Percentiles rank a stretch among this genome's conserved stretches.
These are phyloP conservation scores for Criorhina ranunculi DNA, from an alignment of 2,888 invertebrate genomes.

Conservation along the genomic window DNA sequence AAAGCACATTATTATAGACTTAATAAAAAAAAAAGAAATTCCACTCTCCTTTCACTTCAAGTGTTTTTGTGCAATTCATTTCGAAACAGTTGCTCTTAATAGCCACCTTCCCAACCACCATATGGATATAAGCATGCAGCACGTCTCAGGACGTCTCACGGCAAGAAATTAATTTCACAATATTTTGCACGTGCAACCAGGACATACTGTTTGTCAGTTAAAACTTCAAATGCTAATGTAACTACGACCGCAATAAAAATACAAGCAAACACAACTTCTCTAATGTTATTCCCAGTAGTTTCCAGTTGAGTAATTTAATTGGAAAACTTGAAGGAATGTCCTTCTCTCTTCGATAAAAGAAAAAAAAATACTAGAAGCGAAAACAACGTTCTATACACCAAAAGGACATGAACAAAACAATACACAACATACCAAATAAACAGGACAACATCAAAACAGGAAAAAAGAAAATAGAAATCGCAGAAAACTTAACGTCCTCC, in stretches of 20 bases:
- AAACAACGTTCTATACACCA: conserved; percentile 39
- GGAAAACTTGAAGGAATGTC: conserved; percentile 72
- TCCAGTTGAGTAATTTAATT: conserved; percentile 74
- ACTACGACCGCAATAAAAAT: conserved; percentile 47
- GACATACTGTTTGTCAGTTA: conserved; percentile 16
- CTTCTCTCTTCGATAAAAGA: conserved; percentile 42
- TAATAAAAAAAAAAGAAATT: conserved; percentile 31
- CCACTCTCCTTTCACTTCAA: too few species aligned
- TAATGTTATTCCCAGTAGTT: conserved; percentile 70
- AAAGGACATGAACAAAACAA: conserved; percentile 48
- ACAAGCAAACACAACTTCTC: conserved; percentile 28
- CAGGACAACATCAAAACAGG: conserved; percentile 71
- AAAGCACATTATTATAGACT: background rate
- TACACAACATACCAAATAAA: conserved; percentile 66
- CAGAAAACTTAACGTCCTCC: conserved; percentile 44
- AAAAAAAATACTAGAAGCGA: conserved; percentile 38
- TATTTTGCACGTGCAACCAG: conserved; percentile 61
- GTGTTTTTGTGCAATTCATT: conserved; percentile 60
- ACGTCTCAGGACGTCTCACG: conserved; percentile 52
- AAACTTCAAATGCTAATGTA: conserved; percentile 43
- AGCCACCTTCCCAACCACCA: conserved; percentile 52
- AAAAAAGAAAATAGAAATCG: conserved; percentile 58
- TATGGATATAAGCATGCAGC: conserved; percentile 56
- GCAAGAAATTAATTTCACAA: conserved; percentile 67
- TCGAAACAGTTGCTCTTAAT: conserved; percentile 66